Evolutionary conservation across 2,113 vertebrate species (phyloP).

Genomic region (Calypte anna): DNA sequence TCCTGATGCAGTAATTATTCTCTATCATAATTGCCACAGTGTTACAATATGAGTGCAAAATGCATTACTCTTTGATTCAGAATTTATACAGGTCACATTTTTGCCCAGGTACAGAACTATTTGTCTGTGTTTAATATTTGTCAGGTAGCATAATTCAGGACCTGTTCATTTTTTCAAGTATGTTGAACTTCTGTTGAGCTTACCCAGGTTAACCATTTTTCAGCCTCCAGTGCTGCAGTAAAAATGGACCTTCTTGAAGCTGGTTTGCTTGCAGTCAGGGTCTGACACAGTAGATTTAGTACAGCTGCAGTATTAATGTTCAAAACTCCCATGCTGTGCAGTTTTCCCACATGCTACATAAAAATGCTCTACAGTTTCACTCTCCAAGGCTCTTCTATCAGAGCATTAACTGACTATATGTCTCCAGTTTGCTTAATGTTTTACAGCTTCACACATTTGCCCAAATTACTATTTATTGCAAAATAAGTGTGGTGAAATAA

Average conservation of each 20-base stretch:
- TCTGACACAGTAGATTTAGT: slow-evolving; percentile 74
- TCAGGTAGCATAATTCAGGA: not conserved
- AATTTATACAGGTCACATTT: not conserved
- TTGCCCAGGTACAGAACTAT: not conserved
- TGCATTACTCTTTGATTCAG: not conserved
- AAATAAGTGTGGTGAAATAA: slow-evolving; percentile 38
- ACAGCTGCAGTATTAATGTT: slow-evolving; percentile 73
- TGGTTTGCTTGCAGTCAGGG: slow-evolving; percentile 61
- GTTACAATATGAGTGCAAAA: not conserved
- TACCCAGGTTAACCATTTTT: slow-evolving; percentile 48
- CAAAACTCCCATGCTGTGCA: slow-evolving; percentile 63
- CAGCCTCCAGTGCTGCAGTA: slow-evolving; percentile 36
- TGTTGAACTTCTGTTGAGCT: not conserved
- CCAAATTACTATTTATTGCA: slow-evolving; percentile 27
- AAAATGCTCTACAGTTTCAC: slow-evolving; percentile 70
- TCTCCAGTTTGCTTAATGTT: slow-evolving; percentile 57
- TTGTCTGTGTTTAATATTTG: not conserved
- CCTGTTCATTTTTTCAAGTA: not conserved
- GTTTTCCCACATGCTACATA: slow-evolving; percentile 73
- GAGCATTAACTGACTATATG: slow-evolving; percentile 53
- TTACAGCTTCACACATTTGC: slow-evolving; percentile 34
- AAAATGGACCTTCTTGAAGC: slow-evolving; percentile 65
- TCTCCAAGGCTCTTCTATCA: slow-evolving; percentile 53
- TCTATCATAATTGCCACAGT: not conserved
- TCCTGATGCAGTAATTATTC: not conserved